Evolutionary conservation across 2,113 vertebrate species (phyloP), one percentile per base, ranked within the genome.

Genomic region (Plotosus lineatus): DNA sequence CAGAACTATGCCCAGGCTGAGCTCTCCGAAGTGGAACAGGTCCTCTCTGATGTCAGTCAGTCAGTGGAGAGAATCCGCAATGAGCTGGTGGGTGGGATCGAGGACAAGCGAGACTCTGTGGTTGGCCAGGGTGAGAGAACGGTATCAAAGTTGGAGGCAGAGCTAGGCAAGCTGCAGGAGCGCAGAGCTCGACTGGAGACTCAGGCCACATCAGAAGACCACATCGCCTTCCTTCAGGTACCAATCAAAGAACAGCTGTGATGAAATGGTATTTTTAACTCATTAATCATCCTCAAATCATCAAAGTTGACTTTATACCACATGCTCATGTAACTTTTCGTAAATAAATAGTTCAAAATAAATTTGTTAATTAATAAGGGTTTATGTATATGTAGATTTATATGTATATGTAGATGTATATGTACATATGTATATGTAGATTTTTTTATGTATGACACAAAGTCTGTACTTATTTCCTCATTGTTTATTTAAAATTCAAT

Each of bases 161-260:
- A 92, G 83, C 84, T 93, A 0, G 8, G 11, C 1, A 81, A 87
- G 82, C 80, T 94, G 82, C 79, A 3, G 8, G 87, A 90, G 10
- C 83, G 82, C 28, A 85, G 91, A 63, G 86, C 75, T 0, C 75
- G 38, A 7, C 89, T 94, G 75, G 92, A 92, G 84, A 77, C 31
- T 0, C 91, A 91, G 85, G 92, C 93, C 8, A 84, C 87, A 77
- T 91, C 90, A 38, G 90, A 93, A 68, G 93, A 94, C 28, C 93
- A 94, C 88, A 93, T 94, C 33, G 66, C 78, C 78, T 94, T 94
- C 87, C 88, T 94, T 38, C 89, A 93, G 91, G 93, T 93, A 48
- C 28, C 0, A n/a, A n/a, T n/a, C n/a, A n/a, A n/a, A n/a, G n/a
- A 11, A 50, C 2, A 51, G 28, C n/a, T 50, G 5, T 38, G 2